phyloP scores from a whole-genome alignment of 35 echinoderm and acorn worm genomes.

The Apostichopus californicus region DNA sequence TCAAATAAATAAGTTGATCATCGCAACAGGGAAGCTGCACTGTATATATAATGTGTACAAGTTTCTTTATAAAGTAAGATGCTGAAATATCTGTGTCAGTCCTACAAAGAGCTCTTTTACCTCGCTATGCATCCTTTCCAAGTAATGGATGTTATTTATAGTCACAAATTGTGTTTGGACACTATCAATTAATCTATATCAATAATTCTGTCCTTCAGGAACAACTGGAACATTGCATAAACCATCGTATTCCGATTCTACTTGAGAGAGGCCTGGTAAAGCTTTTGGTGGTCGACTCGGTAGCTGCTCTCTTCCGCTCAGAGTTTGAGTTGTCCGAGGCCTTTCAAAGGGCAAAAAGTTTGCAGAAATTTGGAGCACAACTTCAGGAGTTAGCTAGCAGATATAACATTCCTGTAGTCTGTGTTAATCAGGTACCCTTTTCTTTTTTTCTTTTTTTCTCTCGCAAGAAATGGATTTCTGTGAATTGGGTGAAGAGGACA shows the following conservation, averaged over 20 bases:
- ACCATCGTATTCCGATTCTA: slow-evolving; percentile 82
- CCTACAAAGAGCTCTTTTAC: not conserved
- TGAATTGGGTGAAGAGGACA: no score
- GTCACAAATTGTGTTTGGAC: not conserved
- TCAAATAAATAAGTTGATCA: no score
- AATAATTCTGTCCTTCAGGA: slow-evolving; percentile 44
- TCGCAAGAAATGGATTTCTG: no score
- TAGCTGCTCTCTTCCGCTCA: slow-evolving; percentile 90
- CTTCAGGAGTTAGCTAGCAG: slow-evolving; percentile 68
- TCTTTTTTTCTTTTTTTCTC: no score
- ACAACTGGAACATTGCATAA: slow-evolving; percentile 82
- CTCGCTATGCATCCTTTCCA: no score
- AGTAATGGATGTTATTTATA: no score
- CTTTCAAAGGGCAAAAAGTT: slow-evolving; percentile 69
- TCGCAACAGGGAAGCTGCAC: no score
- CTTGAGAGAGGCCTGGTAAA: slow-evolving; percentile 74
- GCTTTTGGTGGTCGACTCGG: slow-evolving; percentile 83
- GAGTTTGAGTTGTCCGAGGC: slow-evolving; percentile 80
- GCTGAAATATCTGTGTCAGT: no score
- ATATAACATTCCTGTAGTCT: slow-evolving; percentile 77
- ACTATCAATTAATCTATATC: not conserved
- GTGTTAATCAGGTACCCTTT: slow-evolving; percentile 87
- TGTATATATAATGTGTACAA: no score
- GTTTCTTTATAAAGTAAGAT: no score
- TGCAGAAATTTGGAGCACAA: slow-evolving; percentile 77